These are phyloP conservation scores for Tangara arthus DNA, from an alignment of 2,797 vertebrate species.

Conservation along the genomic window DNA sequence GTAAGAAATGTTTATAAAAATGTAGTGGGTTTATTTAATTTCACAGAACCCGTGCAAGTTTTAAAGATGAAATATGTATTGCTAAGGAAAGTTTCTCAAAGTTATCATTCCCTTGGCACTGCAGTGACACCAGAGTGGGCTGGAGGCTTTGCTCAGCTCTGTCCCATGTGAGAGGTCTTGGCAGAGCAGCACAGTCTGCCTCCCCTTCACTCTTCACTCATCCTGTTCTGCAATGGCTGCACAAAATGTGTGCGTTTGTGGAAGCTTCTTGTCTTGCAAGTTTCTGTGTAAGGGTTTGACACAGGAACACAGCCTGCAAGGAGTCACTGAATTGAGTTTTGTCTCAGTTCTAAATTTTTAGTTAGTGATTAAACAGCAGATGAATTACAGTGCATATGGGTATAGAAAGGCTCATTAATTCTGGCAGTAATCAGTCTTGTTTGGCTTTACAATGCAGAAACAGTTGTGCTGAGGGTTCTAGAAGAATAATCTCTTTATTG, in stretches of 20 bases:
- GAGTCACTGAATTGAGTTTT: not conserved
- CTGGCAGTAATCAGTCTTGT: slow-evolving; percentile 9
- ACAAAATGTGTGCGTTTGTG: not conserved
- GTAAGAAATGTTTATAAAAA: not conserved
- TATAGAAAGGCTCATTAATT: slow-evolving; percentile 38
- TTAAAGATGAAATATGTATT: not conserved
- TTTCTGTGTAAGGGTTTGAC: not conserved
- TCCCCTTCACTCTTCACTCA: not conserved
- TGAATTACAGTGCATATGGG: not conserved
- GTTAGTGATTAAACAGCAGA: slow-evolving; percentile 14
- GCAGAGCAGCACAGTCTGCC: not conserved
- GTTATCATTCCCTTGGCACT: not conserved
- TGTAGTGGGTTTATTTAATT: not conserved
- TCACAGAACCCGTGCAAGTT: not conserved
- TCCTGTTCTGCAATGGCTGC: not conserved
- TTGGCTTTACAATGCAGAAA: slow-evolving; percentile 16
- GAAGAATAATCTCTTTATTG: slow-evolving; percentile 28
- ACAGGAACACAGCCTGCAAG: not conserved
- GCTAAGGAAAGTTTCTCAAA: not conserved
- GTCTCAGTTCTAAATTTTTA: not conserved
- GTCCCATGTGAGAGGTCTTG: not conserved
- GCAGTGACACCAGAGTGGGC: not conserved
- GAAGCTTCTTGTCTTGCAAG: not conserved
- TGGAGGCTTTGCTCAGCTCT: not conserved
- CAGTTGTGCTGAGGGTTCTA: slow-evolving; percentile 5